These are phyloP conservation scores for Drosophila eugracilis DNA, from an alignment of 1,140 invertebrate species.

Conservation along the genomic window DNA sequence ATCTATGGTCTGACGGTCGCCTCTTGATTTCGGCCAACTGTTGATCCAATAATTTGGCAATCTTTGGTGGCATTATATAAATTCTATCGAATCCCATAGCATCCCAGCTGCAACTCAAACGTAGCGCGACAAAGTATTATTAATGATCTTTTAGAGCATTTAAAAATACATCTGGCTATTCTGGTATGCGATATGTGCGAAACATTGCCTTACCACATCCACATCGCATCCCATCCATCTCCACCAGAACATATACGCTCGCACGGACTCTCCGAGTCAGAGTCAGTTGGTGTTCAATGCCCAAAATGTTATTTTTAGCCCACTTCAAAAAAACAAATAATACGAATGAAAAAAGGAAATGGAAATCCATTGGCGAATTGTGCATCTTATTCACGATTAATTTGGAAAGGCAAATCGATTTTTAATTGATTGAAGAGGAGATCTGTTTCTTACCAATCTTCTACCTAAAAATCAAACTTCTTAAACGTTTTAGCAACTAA, in stretches of 20 bases:
- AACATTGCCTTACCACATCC: conserved; percentile 34
- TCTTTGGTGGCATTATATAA: conserved; percentile 62
- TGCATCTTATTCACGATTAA: conserved; percentile 10
- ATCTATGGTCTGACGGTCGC: conserved; percentile 29
- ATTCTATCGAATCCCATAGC: conserved; percentile 21
- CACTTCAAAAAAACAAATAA: conserved; percentile 43
- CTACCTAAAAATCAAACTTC: too few species aligned
- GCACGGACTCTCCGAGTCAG: conserved; percentile 42
- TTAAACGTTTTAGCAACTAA: too few species aligned
- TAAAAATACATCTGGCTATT: conserved; percentile 71
- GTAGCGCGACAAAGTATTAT: conserved; percentile 71
- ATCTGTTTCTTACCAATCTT: too few species aligned
- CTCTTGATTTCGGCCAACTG: conserved; percentile 38
- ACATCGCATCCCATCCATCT: conserved; percentile 33
- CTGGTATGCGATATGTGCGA: conserved; percentile 58
- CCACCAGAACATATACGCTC: conserved; percentile 14
- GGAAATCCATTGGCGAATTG: conserved; percentile 22
- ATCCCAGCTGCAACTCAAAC: conserved; percentile 66
- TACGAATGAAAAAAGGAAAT: conserved; percentile 10
- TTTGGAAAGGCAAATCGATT: background rate
- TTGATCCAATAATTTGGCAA: conserved; percentile 57
- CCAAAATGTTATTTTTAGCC: conserved; percentile 37
- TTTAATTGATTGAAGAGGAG: background rate
- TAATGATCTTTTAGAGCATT: conserved; percentile 74
- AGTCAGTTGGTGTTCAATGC: conserved; percentile 54